Conservation (phyloP, 2,113 vertebrate genomes). For the Grus americana region DNA sequence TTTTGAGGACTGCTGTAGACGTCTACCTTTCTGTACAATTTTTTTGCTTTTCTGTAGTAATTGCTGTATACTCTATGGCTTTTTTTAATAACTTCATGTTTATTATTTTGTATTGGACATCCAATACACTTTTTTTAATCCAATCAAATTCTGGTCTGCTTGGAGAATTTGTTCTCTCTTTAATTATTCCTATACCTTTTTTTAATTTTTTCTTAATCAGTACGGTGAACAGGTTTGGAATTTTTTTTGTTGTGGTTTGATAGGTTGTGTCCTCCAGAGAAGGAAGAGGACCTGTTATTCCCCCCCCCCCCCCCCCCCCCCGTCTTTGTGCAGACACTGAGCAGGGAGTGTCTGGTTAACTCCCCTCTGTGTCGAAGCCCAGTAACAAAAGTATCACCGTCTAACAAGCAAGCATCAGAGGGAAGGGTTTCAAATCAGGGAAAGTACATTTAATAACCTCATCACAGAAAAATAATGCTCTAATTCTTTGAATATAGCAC, state of each 20-base stretch:
- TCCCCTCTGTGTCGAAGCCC: background rate
- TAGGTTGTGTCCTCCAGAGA: background rate
- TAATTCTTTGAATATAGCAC: background rate
- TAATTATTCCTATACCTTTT: background rate
- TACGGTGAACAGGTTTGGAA: background rate
- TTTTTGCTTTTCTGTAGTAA: slow-evolving; percentile 88
- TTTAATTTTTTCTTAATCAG: background rate
- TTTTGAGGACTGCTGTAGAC: slow-evolving; percentile 83
- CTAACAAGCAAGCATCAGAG: background rate
- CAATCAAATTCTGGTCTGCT: slow-evolving; percentile 71
- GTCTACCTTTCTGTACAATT: slow-evolving; percentile 87
- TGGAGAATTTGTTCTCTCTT: slow-evolving; percentile 58
- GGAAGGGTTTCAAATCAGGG: background rate
- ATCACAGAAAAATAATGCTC: background rate
- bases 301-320: background rate
- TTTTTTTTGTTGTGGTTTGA: background rate
- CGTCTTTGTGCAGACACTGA: background rate
- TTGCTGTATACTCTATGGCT: slow-evolving; percentile 94
- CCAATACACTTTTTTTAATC: slow-evolving; percentile 86
- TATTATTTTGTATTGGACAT: slow-evolving; percentile 83
- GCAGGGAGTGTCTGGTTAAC: too few relatives aligned
- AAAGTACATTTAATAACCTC: background rate
- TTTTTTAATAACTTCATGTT: slow-evolving; percentile 86
- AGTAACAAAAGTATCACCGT: background rate
- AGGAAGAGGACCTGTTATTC: background rate